A percentile compares a stretch with the other conserved stretches of the same genome.
Evolutionary conservation across 2,113 vertebrate species (phyloP).

Genomic region (Trematocara zebra): DNA sequence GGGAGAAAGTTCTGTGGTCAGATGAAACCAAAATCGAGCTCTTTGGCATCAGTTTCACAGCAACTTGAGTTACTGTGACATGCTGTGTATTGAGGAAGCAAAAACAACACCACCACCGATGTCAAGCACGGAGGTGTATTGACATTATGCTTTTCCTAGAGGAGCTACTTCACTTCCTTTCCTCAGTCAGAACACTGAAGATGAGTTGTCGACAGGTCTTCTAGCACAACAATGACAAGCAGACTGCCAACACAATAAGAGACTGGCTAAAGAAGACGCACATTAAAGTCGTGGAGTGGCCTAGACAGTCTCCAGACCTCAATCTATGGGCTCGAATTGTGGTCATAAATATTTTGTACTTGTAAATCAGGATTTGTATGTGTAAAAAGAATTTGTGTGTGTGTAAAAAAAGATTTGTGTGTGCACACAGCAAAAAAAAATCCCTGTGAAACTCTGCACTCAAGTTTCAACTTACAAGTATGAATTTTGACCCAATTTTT

Average conservation of each 20-base stretch:
- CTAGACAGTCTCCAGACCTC: background rate
- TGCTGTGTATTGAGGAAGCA: background rate
- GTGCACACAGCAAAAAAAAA: background rate
- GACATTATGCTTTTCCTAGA: background rate
- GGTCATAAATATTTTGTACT: background rate
- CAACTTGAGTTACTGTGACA: background rate
- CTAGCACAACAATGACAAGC: background rate
- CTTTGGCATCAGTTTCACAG: background rate
- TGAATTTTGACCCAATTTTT: rapidly evolving
- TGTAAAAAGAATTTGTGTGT: background rate
- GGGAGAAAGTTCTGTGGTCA: background rate
- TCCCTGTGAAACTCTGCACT: background rate
- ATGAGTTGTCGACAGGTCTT: background rate
- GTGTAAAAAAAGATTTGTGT: background rate
- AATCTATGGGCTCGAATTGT: background rate
- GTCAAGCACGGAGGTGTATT: background rate
- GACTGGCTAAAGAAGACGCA: background rate
- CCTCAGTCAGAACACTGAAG: background rate
- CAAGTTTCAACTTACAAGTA: background rate
- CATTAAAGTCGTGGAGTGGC: background rate
- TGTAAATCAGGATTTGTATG: background rate
- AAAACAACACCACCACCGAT: background rate
- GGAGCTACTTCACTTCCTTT: background rate
- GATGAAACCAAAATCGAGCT: background rate
- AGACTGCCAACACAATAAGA: background rate